Conservation (phyloP, 2,888 invertebrate genomes). For the Mythimna loreyi region DNA sequence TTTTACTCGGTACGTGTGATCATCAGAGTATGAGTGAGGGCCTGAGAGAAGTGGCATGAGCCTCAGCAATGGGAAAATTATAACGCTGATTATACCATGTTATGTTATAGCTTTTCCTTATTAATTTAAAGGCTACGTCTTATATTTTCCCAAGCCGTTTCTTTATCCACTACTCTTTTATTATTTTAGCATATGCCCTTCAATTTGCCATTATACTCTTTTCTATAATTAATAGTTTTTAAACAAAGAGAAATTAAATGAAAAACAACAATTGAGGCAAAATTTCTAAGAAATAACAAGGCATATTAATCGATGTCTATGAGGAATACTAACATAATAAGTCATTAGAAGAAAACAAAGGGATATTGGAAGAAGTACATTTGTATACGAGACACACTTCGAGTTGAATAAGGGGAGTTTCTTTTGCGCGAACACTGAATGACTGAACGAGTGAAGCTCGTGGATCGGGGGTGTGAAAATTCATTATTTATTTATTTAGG, state of each 20-base stretch:
- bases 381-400: conserved; percentile 48
- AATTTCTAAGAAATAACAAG: conserved; percentile 23
- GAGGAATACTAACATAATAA: conserved; percentile 28
- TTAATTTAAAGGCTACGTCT: no score
- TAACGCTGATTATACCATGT: no score
- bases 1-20: no score
- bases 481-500: neutral
- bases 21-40: no score
- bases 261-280: neutral
- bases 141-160: neutral
- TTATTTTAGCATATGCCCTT: neutral
- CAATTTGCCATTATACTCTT: neutral
- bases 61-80: no score
- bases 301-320: conserved; percentile 28
- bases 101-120: no score
- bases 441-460: neutral
- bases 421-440: conserved; percentile 9
- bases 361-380: conserved; percentile 34
- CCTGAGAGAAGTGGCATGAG: no score
- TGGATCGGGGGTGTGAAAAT: neutral
- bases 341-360: conserved; percentile 31
- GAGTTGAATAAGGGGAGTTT: conserved; percentile 1
- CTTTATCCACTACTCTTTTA: neutral
- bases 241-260: conserved; percentile 2
- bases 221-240: conserved; percentile 15